These are phyloP conservation scores for Neogale vison DNA, from an alignment of 2,113 vertebrate genomes.

Conservation along the genomic window DNA sequence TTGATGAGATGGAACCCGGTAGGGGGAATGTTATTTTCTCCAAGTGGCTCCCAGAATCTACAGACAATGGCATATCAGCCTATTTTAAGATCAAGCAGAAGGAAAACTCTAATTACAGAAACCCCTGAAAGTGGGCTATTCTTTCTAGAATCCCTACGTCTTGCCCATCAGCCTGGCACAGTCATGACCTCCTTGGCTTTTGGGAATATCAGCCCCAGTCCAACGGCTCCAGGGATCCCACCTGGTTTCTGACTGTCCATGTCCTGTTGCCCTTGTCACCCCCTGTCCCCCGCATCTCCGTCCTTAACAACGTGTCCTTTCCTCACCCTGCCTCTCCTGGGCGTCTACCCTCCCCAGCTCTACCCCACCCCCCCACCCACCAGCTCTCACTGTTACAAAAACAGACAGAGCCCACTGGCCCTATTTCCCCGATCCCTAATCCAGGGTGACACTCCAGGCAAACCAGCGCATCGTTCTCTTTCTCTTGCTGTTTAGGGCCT, in stretches of 20 bases:
- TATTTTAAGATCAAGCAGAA: not conserved
- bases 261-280: not conserved
- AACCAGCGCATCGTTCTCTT: slow-evolving; percentile 43
- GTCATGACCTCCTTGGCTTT: not conserved
- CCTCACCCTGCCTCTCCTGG: no score
- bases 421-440: slow-evolving; percentile 39
- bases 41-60: not conserved
- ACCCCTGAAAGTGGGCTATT: not conserved
- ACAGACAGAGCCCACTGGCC: not conserved
- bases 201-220: no score
- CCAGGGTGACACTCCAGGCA: slow-evolving; percentile 69
- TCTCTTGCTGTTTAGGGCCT: slow-evolving; percentile 37
- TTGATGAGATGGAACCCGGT: not conserved
- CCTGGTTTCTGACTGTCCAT: not conserved
- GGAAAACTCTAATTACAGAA: not conserved
- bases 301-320: not conserved
- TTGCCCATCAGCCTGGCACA: not conserved
- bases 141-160: not conserved
- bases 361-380: not conserved
- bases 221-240: not conserved
- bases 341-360: not conserved
- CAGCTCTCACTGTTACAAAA: not conserved
- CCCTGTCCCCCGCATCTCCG: no score
- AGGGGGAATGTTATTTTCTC: not conserved
- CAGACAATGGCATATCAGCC: not conserved